A percentile compares a stretch with the other conserved stretches of the same genome.
Evolutionary conservation across 2,113 vertebrate genomes (phyloP).

Genomic region (Petroica traversi): DNA sequence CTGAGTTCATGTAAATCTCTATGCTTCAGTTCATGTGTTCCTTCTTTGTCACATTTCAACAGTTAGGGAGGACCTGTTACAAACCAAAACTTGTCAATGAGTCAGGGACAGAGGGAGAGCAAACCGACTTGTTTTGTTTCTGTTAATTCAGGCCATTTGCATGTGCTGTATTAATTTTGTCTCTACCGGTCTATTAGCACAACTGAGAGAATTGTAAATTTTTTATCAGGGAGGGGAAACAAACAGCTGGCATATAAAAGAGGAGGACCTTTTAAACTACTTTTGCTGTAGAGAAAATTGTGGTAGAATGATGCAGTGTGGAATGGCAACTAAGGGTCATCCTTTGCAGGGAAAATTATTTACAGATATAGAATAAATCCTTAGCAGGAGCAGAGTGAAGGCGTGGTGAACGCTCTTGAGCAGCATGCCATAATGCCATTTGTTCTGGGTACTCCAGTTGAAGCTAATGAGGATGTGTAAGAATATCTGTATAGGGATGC

Average conservation of each 20-base stretch:
- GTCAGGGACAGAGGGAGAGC: neutral
- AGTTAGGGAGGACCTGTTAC: neutral
- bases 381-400: neutral
- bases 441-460: neutral
- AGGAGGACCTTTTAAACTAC: neutral
- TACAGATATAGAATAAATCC: neutral
- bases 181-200: neutral
- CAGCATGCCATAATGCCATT: fast-evolving
- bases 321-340: neutral
- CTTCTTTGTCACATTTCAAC: neutral
- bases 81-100: neutral
- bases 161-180: neutral
- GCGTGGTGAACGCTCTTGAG: neutral
- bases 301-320: neutral
- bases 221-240: neutral
- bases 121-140: neutral
- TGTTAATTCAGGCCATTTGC: neutral
- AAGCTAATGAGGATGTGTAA: neutral
- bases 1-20: neutral
- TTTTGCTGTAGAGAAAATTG: neutral
- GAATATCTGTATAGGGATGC: neutral
- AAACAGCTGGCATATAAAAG: neutral
- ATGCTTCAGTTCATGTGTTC: neutral
- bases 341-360: neutral
- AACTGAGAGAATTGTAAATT: neutral